Conservation (phyloP, 1,140 invertebrate genomes). For the Scylla paramamosain region DNA sequence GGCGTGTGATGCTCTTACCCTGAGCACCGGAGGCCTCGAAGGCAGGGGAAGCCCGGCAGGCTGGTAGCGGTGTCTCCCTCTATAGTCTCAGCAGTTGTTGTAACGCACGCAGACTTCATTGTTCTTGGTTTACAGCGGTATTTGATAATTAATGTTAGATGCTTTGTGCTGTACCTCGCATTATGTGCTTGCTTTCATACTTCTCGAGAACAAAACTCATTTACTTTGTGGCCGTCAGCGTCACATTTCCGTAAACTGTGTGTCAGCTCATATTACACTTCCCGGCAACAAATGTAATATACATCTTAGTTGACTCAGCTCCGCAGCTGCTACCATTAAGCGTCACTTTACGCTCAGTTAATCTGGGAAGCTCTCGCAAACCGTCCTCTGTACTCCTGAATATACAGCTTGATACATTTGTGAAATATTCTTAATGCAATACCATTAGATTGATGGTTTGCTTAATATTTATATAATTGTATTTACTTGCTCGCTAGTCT, state of each 20-base stretch:
- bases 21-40: too few relatives aligned
- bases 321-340: not conserved
- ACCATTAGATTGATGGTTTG: not conserved
- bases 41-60: too few relatives aligned
- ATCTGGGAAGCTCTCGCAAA: not conserved
- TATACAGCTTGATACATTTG: not conserved
- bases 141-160: too few relatives aligned
- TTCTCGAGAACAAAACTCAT: not conserved
- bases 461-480: not conserved
- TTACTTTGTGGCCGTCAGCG: not conserved
- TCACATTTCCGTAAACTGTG: not conserved
- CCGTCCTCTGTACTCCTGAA: not conserved
- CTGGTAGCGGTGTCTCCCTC: too few relatives aligned
- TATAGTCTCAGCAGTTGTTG: too few relatives aligned
- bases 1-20: too few relatives aligned
- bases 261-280: not conserved
- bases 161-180: too few relatives aligned
- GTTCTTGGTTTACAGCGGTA: too few relatives aligned
- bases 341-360: constrained; percentile 3
- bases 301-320: not conserved
- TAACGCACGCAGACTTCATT: too few relatives aligned
- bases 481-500: not conserved
- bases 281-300: not conserved
- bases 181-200: not conserved
- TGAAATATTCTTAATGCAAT: not conserved